These are phyloP conservation scores for Mus spretus DNA, from an alignment of 2,797 vertebrate species.

Conservation along the genomic window DNA sequence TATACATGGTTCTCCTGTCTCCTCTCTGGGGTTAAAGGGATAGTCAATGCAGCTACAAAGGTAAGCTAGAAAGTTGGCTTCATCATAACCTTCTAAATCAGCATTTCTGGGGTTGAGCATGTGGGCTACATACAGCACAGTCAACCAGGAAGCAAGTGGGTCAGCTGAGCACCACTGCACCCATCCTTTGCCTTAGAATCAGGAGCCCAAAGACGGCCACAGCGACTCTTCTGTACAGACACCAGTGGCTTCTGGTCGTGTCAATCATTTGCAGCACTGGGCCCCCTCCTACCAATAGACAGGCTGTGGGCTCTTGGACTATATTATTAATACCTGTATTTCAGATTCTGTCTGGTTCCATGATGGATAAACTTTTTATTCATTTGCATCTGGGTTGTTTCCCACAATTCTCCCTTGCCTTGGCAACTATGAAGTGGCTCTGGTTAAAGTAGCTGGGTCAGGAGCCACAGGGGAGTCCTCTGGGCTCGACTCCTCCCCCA, in stretches of 20 bases:
- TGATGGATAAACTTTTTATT: neutral
- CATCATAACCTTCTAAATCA: slow-evolving; percentile 5
- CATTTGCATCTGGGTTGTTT: slow-evolving; percentile 27
- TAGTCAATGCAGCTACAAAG: neutral
- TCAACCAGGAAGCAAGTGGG: neutral
- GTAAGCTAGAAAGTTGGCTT: neutral
- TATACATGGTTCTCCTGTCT: neutral
- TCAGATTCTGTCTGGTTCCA: neutral
- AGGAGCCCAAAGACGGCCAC: neutral
- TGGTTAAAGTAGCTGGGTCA: neutral
- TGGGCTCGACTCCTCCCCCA: neutral
- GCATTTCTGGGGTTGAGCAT: neutral
- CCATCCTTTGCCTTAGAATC: neutral
- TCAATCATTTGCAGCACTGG: slow-evolving; percentile 14
- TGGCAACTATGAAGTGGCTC: neutral
- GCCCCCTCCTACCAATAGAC: neutral
- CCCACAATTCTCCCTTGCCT: neutral
- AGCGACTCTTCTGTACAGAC: neutral
- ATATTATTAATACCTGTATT: neutral
- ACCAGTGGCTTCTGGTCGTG: neutral
- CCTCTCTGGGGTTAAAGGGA: neutral
- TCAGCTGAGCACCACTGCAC: neutral
- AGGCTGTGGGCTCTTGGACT: neutral
- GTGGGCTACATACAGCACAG: fast-evolving
- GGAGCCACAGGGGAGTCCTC: neutral